Conservation (phyloP, 2,797 vertebrate species). For the Synanceia verrucosa region DNA sequence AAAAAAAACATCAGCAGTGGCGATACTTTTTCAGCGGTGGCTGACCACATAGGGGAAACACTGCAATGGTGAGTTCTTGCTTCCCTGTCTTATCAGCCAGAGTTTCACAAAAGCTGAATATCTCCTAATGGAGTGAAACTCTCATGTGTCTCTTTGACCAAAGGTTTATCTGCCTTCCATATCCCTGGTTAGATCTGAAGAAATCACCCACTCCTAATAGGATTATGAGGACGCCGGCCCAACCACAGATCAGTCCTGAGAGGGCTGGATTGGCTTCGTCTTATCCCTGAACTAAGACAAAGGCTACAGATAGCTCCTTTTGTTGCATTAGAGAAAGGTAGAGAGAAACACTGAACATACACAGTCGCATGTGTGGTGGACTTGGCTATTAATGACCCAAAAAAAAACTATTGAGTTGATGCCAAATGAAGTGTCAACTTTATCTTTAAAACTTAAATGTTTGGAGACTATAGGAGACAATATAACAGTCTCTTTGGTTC, state of each 20-base stretch:
- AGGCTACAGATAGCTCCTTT: slow-evolving; percentile 71
- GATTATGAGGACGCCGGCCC: slow-evolving; percentile 66
- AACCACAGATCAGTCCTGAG: slow-evolving; percentile 61
- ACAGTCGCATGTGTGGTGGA: slow-evolving; percentile 17
- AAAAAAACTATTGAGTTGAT: neutral
- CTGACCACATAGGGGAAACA: no score
- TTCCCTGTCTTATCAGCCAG: slow-evolving; percentile 6
- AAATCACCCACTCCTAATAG: slow-evolving; percentile 71
- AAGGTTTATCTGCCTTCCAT: slow-evolving; percentile 50
- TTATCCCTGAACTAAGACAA: slow-evolving; percentile 70
- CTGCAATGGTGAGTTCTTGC: neutral
- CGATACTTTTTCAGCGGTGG: no score
- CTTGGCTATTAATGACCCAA: slow-evolving; percentile 19
- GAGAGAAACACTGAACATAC: slow-evolving; percentile 6
- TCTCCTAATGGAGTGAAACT: slow-evolving; percentile 30
- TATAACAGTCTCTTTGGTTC: no score
- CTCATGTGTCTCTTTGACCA: slow-evolving; percentile 39
- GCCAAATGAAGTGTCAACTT: neutral
- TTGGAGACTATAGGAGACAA: neutral
- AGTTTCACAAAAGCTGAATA: slow-evolving; percentile 7
- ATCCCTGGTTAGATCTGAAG: slow-evolving; percentile 52
- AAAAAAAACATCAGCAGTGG: no score
- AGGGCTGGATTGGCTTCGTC: slow-evolving; percentile 62
- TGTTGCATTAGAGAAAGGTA: slow-evolving; percentile 57
- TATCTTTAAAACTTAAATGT: slow-evolving; percentile 3